Evolutionary conservation across 1,140 invertebrate genomes (phyloP).

Genomic region (Hylaeus anthracinus): DNA sequence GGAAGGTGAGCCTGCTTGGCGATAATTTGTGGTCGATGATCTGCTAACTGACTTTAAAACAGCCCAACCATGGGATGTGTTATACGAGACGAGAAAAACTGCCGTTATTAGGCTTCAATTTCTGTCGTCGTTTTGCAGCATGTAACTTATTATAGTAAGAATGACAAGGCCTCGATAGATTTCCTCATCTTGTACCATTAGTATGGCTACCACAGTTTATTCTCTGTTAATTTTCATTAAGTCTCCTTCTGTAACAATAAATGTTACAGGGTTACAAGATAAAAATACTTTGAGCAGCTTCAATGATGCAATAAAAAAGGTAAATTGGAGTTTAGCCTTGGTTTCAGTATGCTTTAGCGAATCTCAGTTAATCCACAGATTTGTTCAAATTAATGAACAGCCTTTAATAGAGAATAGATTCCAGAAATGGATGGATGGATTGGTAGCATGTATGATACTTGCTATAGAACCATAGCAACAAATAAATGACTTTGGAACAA

Average conservation of each 20-base stretch:
- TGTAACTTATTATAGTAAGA: too few relatives aligned
- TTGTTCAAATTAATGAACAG: not conserved
- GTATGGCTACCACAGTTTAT: not conserved
- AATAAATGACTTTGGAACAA: not conserved
- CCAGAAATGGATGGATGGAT: too few relatives aligned
- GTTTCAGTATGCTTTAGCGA: not conserved
- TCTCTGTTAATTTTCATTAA: not conserved
- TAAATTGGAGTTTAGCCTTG: not conserved
- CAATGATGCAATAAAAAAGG: not conserved
- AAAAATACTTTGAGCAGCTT: not conserved
- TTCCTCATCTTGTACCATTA: not conserved
- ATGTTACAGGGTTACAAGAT: not conserved
- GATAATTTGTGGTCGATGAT: constrained; percentile 2
- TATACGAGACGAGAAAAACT: not conserved
- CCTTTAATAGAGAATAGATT: not conserved
- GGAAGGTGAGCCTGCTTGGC: not conserved
- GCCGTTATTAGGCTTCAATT: not conserved
- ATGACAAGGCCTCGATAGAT: too few relatives aligned
- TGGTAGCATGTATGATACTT: not conserved
- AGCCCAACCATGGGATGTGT: not conserved
- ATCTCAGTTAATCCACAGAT: not conserved
- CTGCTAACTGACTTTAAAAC: not conserved
- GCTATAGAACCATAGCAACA: not conserved
- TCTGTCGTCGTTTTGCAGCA: not conserved
- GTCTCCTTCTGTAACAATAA: not conserved